Percentiles rank a stretch among this genome's conserved stretches.
Evolutionary conservation across 92 coral and sea anemone species (phyloP).

Genomic region (Ricordea florida): DNA sequence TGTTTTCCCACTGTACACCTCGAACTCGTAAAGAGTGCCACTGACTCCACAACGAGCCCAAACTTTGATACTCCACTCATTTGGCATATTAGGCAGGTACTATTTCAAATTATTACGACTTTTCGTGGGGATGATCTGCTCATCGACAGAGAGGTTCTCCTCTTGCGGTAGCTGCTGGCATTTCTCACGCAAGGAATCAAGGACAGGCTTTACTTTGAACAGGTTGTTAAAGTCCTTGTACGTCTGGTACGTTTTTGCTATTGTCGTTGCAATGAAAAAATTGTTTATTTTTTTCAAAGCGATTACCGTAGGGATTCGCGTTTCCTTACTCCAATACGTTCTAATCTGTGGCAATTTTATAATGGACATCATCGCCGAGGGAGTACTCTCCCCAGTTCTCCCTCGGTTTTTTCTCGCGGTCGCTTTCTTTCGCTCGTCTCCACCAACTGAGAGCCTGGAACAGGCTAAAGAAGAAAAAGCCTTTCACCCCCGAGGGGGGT

Average conservation of each 20-base stretch:
- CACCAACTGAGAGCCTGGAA: no score
- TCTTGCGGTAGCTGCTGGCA: conserved; percentile 25
- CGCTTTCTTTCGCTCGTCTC: no score
- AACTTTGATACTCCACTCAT: no score
- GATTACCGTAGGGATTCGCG: conserved; percentile 18
- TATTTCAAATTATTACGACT: neutral
- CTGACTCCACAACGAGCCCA: no score
- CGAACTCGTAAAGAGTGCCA: conserved; percentile 13
- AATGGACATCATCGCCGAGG: conserved; percentile 28
- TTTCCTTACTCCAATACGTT: conserved; percentile 25
- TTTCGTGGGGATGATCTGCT: conserved; percentile 30
- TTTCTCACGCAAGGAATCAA: conserved; percentile 6
- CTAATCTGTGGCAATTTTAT: conserved; percentile 12
- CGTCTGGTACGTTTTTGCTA: conserved; percentile 1
- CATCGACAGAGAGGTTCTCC: conserved; percentile 19
- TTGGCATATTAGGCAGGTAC: conserved; percentile 29
- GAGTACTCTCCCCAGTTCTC: no score
- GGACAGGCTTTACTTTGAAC: conserved; percentile 15
- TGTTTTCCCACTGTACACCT: conserved; percentile 21
- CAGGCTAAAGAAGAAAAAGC: no score
- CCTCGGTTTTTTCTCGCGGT: no score
- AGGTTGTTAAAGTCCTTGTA: conserved; percentile 15
- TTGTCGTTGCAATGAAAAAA: conserved; percentile 23
- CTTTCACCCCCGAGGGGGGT: no score
- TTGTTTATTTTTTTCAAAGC: conserved; percentile 16